Evolutionary conservation across 1,140 invertebrate species (phyloP), one percentile per base, ranked within the genome.

Genomic region (Anastatus disparis): DNA sequence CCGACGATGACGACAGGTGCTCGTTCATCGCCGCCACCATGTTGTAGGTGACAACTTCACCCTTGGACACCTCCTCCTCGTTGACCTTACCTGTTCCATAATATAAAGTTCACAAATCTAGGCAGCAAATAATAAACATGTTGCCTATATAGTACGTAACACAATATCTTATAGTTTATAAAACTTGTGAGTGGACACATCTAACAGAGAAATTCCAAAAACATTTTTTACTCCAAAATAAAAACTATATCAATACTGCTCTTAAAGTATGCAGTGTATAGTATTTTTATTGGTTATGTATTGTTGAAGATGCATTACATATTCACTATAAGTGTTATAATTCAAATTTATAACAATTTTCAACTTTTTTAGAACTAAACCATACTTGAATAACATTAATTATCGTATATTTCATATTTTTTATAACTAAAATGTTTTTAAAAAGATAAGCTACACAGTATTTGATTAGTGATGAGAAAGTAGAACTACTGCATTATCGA

Each of bases 1-100:
- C 64, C 68, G 81, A 79, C 74, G 79, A 78, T 65, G 77, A 81
- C 71, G 82, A 82, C 77, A 82, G 78, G 75, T 85, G 83, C 70
- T 85, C 84, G 77, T 84, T 86, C 82, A 85, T 84, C 77, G 84
- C 84, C 77, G 84, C 84, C 77, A 86, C 84, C 84, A 86, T 86
- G 79, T 84, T 82, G 78, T 77, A 75, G 65, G 75, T 72, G 55
- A 71, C 71, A 61, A 29, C 52, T 48, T 69, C 75, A 59, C 71
- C 69, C 61, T 42, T 8, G 38, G 48, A 61, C 42, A 68, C 74
- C 61, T 76, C 74, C 58, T 77, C 72, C 59, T 74, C 72, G n/a
- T 75, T 71, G 7, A 58, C 56, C 48, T 69, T 68, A 68, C 55
- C 65, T 68, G 22, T 22, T 50, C 44, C 27, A 68, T 35, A 46